Percentiles rank a stretch among this genome's conserved stretches.
These are phyloP conservation scores for Teleopsis dalmanni DNA, from an alignment of 1,140 invertebrate genomes.

Conservation along the genomic window DNA sequence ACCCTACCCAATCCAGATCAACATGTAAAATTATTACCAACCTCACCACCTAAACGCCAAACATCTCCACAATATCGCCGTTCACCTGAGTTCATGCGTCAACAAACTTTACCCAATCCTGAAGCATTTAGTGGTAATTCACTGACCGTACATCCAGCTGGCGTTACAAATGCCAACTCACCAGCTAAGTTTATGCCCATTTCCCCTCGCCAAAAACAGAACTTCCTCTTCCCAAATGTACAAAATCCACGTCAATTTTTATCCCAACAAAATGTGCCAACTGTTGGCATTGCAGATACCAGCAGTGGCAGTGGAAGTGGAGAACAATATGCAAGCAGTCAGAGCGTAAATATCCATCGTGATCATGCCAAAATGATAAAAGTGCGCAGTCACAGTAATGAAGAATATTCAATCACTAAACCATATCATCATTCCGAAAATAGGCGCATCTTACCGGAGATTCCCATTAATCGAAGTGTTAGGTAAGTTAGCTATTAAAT, in stretches of 20 bases:
- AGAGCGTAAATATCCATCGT: constrained; percentile 41
- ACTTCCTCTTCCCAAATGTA: constrained; percentile 41
- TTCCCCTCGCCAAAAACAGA: constrained; percentile 40
- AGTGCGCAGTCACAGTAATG: constrained; percentile 43
- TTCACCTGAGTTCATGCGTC: constrained; percentile 41
- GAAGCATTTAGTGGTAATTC: constrained; percentile 39
- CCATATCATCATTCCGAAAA: constrained; percentile 24
- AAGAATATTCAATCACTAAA: constrained; percentile 40
- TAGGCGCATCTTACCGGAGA: constrained; percentile 36
- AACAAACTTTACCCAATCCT: constrained; percentile 41
- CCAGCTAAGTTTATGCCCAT: constrained; percentile 41
- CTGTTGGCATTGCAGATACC: constrained; percentile 25
- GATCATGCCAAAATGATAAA: constrained; percentile 44
- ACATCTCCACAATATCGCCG: constrained; percentile 40
- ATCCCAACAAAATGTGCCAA: constrained; percentile 40
- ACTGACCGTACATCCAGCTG: constrained; percentile 28
- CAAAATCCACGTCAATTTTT: constrained; percentile 39
- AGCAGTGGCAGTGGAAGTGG: constrained; percentile 23
- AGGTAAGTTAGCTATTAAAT: neutral
- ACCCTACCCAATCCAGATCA: constrained; percentile 43
- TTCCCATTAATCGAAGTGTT: constrained; percentile 23
- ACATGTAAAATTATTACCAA: constrained; percentile 40
- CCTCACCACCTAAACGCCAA: constrained; percentile 42
- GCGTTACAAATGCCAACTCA: neutral
- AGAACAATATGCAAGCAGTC: constrained; percentile 42